These are phyloP conservation scores for Arvicanthis niloticus DNA, from an alignment of 2,113 vertebrate genomes.

Conservation along the genomic window DNA sequence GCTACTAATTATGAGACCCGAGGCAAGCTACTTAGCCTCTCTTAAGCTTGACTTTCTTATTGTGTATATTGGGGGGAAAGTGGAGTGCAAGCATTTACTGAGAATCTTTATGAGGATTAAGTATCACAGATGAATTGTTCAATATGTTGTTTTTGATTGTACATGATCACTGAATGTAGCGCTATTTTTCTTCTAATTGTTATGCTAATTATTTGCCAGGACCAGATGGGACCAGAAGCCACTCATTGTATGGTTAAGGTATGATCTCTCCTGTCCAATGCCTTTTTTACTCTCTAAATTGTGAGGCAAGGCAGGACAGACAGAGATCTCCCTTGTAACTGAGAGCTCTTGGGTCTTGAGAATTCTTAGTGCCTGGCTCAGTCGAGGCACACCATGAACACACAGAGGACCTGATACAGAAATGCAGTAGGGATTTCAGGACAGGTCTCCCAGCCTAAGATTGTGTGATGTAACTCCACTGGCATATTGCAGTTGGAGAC, in stretches of 20 bases:
- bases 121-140: conserved; percentile 1
- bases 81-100: not conserved
- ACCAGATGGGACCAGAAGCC: not conserved
- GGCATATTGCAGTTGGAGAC: not conserved
- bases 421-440: fast-evolving
- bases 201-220: not conserved
- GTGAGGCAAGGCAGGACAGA: no score
- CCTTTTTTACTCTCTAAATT: not conserved
- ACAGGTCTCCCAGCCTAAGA: not conserved
- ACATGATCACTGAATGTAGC: not conserved
- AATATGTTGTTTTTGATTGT: not conserved
- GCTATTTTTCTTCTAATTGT: not conserved
- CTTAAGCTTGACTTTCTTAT: not conserved
- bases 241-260: fast-evolving
- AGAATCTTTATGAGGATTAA: conserved; percentile 12
- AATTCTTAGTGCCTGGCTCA: fast-evolving
- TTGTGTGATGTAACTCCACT: fast-evolving
- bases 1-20: not conserved
- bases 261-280: not conserved
- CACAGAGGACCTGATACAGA: fast-evolving
- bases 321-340: not conserved
- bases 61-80: not conserved
- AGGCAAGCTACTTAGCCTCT: not conserved
- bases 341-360: fast-evolving
- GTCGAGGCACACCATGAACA: fast-evolving